A percentile compares a stretch with the other conserved stretches of the same genome.
Conservation (phyloP, 2,113 vertebrate species). For the Laticauda laticaudata region DNA sequence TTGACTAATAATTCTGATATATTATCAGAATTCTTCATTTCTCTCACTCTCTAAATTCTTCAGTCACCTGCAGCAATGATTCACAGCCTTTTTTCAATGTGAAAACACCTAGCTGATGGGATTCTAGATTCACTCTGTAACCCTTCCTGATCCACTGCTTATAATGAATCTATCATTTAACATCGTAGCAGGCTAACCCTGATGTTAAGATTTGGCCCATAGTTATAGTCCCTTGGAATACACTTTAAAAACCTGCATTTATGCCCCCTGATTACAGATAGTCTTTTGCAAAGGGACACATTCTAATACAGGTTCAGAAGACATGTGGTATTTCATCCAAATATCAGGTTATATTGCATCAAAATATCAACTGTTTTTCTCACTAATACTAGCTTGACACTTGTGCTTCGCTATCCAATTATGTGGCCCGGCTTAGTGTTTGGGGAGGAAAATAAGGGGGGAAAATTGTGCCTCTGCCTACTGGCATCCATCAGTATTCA, state of each 20-base stretch:
- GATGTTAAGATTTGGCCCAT: background rate
- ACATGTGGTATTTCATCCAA: background rate
- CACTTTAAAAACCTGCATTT: background rate
- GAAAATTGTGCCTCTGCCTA: too few species aligned
- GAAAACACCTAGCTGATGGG: background rate
- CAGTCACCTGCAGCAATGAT: too few species aligned
- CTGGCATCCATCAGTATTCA: too few species aligned
- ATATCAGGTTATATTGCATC: background rate
- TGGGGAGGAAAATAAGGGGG: too few species aligned
- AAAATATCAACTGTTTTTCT: constrained; percentile 5
- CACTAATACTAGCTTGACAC: fast-evolving
- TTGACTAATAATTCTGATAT: background rate
- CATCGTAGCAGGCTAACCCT: background rate
- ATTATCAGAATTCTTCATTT: background rate
- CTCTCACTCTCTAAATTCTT: background rate
- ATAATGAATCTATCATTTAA: background rate
- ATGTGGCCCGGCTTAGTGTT: too few species aligned
- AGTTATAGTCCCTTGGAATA: background rate
- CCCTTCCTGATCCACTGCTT: background rate
- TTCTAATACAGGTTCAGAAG: background rate
- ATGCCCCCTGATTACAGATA: background rate
- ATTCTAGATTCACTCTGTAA: background rate
- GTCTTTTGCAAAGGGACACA: background rate
- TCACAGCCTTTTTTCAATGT: background rate
- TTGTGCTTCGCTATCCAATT: too few species aligned